phyloP scores from a whole-genome alignment of 2,888 invertebrate species.

The Calephelis perditalis region DNA sequence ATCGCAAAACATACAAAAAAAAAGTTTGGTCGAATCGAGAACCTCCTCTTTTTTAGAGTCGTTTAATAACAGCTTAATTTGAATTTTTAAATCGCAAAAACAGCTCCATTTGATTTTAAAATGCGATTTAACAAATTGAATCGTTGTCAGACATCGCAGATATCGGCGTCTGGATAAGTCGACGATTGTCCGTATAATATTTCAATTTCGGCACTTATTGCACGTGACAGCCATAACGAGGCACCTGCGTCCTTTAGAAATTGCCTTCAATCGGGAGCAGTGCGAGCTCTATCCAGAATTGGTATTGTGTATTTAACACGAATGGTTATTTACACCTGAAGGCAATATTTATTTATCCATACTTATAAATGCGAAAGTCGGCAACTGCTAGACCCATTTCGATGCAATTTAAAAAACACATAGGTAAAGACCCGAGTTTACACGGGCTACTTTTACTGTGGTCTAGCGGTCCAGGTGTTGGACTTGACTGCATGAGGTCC shows the following conservation, averaged over 20 bases:
- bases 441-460: no score
- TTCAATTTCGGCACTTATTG: constrained; percentile 49
- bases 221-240: constrained; percentile 37
- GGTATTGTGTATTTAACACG: constrained; percentile 8
- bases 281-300: constrained; percentile 19
- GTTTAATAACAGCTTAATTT: not conserved
- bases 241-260: constrained; percentile 45
- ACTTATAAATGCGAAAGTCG: no score
- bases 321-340: not conserved
- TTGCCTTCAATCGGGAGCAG: constrained; percentile 35
- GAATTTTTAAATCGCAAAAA: not conserved
- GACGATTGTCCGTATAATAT: constrained; percentile 49
- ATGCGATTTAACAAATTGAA: not conserved
- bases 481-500: no score
- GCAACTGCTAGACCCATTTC: no score
- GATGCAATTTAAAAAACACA: no score
- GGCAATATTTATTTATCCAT: not conserved
- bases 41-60: no score
- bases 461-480: no score
- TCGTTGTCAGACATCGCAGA: constrained; percentile 24
- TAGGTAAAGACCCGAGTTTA: no score
- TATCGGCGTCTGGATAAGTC: constrained; percentile 39
- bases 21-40: no score
- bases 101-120: not conserved
- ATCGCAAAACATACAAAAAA: not conserved